Evolutionary conservation across 2,797 vertebrate genomes (phyloP).

Genomic region (Fundulus diaphanus): DNA sequence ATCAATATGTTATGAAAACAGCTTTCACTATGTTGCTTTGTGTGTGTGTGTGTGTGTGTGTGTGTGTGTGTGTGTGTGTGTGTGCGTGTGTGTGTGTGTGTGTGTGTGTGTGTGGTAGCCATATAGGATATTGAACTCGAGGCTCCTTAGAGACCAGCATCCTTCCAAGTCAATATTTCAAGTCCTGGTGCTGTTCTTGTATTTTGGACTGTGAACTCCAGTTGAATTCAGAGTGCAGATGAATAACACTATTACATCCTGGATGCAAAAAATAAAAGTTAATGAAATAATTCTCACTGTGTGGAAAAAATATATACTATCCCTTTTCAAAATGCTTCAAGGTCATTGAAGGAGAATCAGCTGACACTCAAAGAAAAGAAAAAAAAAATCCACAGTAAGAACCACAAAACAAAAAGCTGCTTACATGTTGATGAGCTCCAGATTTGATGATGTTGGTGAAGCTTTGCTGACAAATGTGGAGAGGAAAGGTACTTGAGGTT

Average conservation of each 20-base stretch:
- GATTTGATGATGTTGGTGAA: not conserved
- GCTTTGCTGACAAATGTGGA: slow-evolving; percentile 1
- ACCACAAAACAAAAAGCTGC: not conserved
- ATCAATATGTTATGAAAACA: not conserved
- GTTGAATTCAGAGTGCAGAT: too few relatives aligned
- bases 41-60: not conserved
- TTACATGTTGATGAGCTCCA: not conserved
- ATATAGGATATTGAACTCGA: not conserved
- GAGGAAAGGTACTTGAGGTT: not conserved
- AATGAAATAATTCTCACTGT: too few relatives aligned
- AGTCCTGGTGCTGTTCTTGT: too few relatives aligned
- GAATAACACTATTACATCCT: too few relatives aligned
- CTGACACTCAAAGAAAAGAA: not conserved
- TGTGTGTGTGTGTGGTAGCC: not conserved
- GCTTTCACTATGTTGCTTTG: not conserved
- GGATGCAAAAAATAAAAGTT: too few relatives aligned
- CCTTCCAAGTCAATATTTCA: too few relatives aligned
- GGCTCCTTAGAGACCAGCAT: not conserved
- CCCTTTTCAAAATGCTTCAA: not conserved
- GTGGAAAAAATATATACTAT: too few relatives aligned
- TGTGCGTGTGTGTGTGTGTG: not conserved
- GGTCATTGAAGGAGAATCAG: not conserved
- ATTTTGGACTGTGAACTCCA: too few relatives aligned
- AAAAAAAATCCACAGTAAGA: not conserved
- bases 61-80: not conserved